A percentile compares a stretch with the other conserved stretches of the same genome.
These are phyloP conservation scores for Trichechus manatus DNA, from an alignment of 2,113 vertebrate species.

Conservation along the genomic window DNA sequence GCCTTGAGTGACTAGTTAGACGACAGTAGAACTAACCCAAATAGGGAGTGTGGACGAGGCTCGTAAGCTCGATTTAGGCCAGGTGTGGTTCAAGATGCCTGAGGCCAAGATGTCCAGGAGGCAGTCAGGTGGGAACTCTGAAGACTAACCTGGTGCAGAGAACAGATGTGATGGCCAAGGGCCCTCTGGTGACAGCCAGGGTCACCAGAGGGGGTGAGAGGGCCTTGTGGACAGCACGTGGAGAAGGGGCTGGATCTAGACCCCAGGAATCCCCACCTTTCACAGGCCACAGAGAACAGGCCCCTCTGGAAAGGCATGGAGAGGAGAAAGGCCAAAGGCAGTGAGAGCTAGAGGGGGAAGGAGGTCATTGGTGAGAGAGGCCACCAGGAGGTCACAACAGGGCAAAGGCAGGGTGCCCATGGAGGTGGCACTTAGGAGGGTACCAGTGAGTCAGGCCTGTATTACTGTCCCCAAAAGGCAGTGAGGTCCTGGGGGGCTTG, in stretches of 20 bases:
- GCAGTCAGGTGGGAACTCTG: not conserved
- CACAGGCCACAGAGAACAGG: not conserved
- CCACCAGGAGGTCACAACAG: not conserved
- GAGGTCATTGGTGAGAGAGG: not conserved
- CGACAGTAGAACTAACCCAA: not conserved
- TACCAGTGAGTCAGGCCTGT: not conserved
- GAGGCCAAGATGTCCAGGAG: not conserved
- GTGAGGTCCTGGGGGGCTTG: not conserved
- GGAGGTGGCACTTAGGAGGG: not conserved
- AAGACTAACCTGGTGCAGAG: not conserved
- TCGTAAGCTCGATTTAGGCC: not conserved
- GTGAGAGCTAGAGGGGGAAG: fast-evolving
- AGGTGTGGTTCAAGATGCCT: not conserved
- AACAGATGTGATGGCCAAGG: not conserved
- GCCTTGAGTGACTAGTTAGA: not conserved
- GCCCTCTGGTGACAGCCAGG: not conserved
- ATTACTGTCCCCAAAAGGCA: not conserved
- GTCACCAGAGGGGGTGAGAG: not conserved
- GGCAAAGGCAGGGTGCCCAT: not conserved
- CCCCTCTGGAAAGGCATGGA: not conserved
- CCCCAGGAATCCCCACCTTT: not conserved
- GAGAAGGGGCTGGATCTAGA: not conserved
- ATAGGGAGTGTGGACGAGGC: not conserved
- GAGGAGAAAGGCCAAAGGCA: not conserved
- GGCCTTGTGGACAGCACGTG: not conserved